Base-by-base conservation (phyloP, 2,888 invertebrate species). In the Tipula confusa region DNA sequence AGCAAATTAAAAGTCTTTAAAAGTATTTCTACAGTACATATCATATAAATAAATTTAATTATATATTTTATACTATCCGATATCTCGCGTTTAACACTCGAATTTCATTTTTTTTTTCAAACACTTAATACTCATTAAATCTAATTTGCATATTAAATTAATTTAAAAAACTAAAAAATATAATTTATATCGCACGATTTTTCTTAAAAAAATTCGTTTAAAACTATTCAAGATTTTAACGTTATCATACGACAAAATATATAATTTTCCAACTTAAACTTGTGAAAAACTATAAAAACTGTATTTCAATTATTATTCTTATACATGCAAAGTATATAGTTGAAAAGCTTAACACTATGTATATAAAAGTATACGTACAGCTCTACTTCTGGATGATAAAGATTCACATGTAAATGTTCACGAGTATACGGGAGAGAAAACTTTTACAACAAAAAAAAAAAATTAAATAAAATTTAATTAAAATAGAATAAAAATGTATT, bases 91-190 rank as follows among this genome's bases (percentile, higher is more conserved):
- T 24, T 9, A 18, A 64, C 64, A 64, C 64, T 64, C 64, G 24
- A 64, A 64, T 64, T 18, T n/a, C n/a, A n/a, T n/a, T n/a, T n/a
- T n/a, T n/a, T n/a, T 64, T 64, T 2, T 9, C 24, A 18, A 24
- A 64, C 64, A 64, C 64, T 64, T 64, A 64, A 24, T 64, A 24
- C 24, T 64, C 18, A 64, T 64, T 64, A 64, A 64, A 64, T 24
- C 64, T 64, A 64, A 64, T 64, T 64, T 64, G 64, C 64, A 64
- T 64, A 64, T 64, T 64, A 24, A 64, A 24, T 24, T 64, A 64
- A 64, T 64, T 64, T 38, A 38, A 64, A 64, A 64, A 64, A 64
- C 24, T 64, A 64, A 64, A 64, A 64, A 64, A 64, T 64, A 64
- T 64, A 64, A 64, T 64, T 64, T 24, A 64, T 64, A 24, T 24